phyloP scores from a whole-genome alignment of 2,888 invertebrate genomes.

The Teinopalpus imperialis region DNA sequence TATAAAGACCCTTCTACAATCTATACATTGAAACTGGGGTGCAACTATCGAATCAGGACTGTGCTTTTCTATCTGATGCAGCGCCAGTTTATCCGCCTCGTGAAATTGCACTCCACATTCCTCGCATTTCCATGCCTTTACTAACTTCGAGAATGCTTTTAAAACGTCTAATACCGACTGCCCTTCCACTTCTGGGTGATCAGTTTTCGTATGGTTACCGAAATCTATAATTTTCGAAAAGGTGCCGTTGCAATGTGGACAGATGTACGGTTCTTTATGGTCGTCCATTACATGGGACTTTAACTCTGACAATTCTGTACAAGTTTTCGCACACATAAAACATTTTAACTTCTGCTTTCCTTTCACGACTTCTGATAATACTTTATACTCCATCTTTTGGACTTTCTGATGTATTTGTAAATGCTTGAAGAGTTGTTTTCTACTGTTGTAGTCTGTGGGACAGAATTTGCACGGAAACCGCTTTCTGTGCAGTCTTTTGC shows the following conservation, averaged over 20 bases:
- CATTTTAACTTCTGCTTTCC: slow-evolving; percentile 66
- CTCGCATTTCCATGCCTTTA: slow-evolving; percentile 76
- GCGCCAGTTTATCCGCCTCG: slow-evolving; percentile 66
- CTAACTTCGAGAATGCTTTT: slow-evolving; percentile 66
- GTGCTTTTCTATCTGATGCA: slow-evolving; percentile 66
- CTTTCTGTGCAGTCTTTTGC: slow-evolving; percentile 62
- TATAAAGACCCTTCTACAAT: slow-evolving; percentile 67
- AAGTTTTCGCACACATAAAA: slow-evolving; percentile 64
- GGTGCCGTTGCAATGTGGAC: slow-evolving; percentile 56
- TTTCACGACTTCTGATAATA: slow-evolving; percentile 65
- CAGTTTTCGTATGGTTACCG: slow-evolving; percentile 62
- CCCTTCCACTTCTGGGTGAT: slow-evolving; percentile 63
- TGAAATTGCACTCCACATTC: slow-evolving; percentile 69
- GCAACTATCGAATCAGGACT: slow-evolving; percentile 59
- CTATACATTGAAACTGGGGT: slow-evolving; percentile 62
- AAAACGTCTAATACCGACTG: slow-evolving; percentile 66
- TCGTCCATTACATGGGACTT: slow-evolving; percentile 70
- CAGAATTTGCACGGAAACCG: slow-evolving; percentile 73
- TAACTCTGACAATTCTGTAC: slow-evolving; percentile 56
- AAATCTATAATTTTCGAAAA: slow-evolving; percentile 67
- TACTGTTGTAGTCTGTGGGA: slow-evolving; percentile 68
- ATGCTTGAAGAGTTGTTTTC: slow-evolving; percentile 70
- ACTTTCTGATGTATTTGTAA: slow-evolving; percentile 69
- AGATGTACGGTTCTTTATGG: slow-evolving; percentile 63
- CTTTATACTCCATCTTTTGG: slow-evolving; percentile 72